phyloP scores from a whole-genome alignment of 2,888 invertebrate species.

The Drosophila engyochracea region DNA sequence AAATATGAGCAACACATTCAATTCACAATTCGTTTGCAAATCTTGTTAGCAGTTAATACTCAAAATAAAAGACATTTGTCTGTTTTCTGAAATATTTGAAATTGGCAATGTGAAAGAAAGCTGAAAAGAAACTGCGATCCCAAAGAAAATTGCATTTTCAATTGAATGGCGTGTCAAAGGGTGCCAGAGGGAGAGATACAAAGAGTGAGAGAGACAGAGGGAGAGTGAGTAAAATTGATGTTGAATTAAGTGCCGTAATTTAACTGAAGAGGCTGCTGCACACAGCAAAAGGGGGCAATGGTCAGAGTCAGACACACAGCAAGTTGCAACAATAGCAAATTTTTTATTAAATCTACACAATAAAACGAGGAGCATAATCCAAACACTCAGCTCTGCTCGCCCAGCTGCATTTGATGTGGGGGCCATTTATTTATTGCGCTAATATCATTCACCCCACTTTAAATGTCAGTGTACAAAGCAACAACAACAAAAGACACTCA shows the following conservation, averaged over 20 bases:
- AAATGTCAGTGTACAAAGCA: constrained; percentile 74
- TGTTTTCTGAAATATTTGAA: constrained; percentile 28
- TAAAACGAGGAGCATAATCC: constrained; percentile 38
- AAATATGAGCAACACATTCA: constrained; percentile 7
- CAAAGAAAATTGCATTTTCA: constrained; percentile 35
- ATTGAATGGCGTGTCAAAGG: constrained; percentile 45
- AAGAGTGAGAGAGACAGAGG: background rate
- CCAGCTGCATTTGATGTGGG: constrained; percentile 73
- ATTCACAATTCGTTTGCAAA: constrained; percentile 13
- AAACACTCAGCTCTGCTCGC: constrained; percentile 13
- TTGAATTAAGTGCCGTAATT: constrained; percentile 60
- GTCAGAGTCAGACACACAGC: constrained; percentile 61
- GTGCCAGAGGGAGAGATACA: background rate
- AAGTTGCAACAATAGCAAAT: constrained; percentile 60
- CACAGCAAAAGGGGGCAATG: constrained; percentile 44
- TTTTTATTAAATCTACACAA: constrained; percentile 77
- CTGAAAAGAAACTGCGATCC: constrained; percentile 17
- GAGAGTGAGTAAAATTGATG: constrained; percentile 35
- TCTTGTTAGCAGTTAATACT: constrained; percentile 27
- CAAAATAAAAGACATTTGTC: constrained; percentile 16
- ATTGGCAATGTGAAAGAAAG: constrained; percentile 29
- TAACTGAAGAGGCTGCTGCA: constrained; percentile 41
- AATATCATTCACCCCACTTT: constrained; percentile 81
- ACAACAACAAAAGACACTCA: constrained; percentile 51
- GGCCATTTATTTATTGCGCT: constrained; percentile 75